phyloP scores from a whole-genome alignment of 2,113 vertebrate genomes.

The Oostethus manadensis region DNA sequence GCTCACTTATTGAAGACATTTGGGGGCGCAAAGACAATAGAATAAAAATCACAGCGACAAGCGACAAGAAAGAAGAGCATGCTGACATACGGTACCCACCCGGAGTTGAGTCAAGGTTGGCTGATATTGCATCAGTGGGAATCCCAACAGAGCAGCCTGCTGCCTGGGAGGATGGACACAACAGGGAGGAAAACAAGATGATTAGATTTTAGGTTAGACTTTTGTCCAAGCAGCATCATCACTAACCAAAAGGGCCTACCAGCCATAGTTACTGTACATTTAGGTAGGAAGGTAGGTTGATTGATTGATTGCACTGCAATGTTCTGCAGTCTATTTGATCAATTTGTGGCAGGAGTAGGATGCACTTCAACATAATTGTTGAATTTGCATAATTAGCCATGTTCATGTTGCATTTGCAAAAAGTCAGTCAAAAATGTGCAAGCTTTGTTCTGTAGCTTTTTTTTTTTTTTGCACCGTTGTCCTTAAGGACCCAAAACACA shows the following conservation, averaged over 20 bases:
- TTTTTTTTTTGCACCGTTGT: too few relatives aligned
- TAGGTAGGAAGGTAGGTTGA: too few relatives aligned
- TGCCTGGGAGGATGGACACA: slow-evolving; percentile 23
- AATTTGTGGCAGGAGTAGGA: too few relatives aligned
- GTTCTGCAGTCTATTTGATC: too few relatives aligned
- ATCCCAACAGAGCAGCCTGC: slow-evolving; percentile 55
- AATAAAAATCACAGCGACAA: slow-evolving; percentile 1
- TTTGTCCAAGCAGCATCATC: not conserved
- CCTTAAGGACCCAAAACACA: too few relatives aligned
- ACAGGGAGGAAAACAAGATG: slow-evolving; percentile 33
- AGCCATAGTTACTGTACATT: not conserved
- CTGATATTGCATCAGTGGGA: slow-evolving; percentile 64
- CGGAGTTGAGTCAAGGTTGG: slow-evolving; percentile 39
- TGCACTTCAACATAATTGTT: too few relatives aligned
- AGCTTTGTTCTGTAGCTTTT: too few relatives aligned
- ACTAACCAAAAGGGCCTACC: not conserved
- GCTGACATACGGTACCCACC: slow-evolving; percentile 7
- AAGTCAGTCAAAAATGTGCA: too few relatives aligned
- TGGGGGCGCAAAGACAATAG: not conserved
- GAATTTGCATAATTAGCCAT: too few relatives aligned
- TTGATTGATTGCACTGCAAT: too few relatives aligned
- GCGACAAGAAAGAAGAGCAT: slow-evolving; percentile 18
- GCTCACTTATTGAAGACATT: not conserved
- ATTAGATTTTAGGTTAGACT: not conserved
- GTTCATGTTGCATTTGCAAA: too few relatives aligned